These are phyloP conservation scores for Sweltsa coloradensis DNA, from an alignment of 1,140 invertebrate species.

Conservation along the genomic window DNA sequence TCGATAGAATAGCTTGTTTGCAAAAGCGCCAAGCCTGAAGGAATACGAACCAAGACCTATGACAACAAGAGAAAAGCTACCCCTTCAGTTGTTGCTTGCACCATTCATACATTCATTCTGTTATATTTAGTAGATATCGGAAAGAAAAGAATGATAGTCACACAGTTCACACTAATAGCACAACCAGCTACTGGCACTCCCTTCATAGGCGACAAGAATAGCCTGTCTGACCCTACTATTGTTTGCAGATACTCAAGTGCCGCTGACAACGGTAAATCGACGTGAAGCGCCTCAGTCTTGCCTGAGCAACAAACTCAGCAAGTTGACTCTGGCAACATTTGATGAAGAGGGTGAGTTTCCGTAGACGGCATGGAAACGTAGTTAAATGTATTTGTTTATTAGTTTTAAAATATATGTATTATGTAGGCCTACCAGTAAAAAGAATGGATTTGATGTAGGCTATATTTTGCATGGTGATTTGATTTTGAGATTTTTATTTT, in stretches of 20 bases:
- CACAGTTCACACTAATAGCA: too few relatives aligned
- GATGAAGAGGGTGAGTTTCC: slow-evolving; percentile 59
- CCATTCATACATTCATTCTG: too few relatives aligned
- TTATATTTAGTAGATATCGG: too few relatives aligned
- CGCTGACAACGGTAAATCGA: slow-evolving; percentile 31
- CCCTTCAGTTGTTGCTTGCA: too few relatives aligned
- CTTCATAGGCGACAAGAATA: too few relatives aligned
- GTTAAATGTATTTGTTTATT: background rate
- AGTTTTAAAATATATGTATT: background rate
- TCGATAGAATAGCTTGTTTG: too few relatives aligned
- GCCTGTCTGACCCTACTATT: too few relatives aligned
- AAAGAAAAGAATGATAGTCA: too few relatives aligned
- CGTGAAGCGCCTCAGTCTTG: slow-evolving; percentile 32
- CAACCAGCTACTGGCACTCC: too few relatives aligned
- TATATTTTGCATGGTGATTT: background rate
- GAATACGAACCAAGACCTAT: too few relatives aligned
- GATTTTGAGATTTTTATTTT: background rate
- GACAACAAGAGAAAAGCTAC: too few relatives aligned
- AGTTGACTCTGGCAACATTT: slow-evolving; percentile 76
- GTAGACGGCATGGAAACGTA: background rate
- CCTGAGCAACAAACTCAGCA: slow-evolving; percentile 74
- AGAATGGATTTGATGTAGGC: background rate
- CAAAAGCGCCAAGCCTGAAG: too few relatives aligned
- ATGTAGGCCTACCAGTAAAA: background rate
- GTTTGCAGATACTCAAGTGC: slow-evolving; percentile 33